Conservation (phyloP, 1,140 invertebrate genomes). For the Cherax destructor region DNA sequence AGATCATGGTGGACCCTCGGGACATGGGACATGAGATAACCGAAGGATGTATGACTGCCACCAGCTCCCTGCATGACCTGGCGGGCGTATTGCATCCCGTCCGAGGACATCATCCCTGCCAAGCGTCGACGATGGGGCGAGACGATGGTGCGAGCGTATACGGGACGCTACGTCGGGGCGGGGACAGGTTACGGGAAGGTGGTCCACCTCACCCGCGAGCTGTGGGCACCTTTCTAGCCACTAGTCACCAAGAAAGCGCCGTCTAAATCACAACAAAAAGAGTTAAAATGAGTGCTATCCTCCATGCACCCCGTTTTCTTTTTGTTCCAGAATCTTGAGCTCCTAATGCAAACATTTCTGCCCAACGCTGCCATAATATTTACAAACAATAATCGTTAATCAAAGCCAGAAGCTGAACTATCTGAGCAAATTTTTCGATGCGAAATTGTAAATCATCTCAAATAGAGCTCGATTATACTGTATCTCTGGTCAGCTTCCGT, state of each 20-base stretch:
- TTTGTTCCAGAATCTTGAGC: not conserved
- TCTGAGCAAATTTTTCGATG: no score
- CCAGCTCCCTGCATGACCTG: slow-evolving; percentile 53
- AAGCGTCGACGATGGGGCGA: not conserved
- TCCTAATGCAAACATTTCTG: no score
- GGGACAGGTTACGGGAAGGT: slow-evolving; percentile 12
- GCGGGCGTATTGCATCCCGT: slow-evolving; percentile 38
- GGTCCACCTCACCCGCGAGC: slow-evolving; percentile 52
- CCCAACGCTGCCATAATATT: not conserved
- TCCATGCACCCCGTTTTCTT: not conserved
- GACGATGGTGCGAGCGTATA: slow-evolving; percentile 46
- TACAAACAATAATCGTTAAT: no score
- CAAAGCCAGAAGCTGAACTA: not conserved
- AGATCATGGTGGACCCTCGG: not conserved
- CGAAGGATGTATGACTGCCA: slow-evolving; percentile 24
- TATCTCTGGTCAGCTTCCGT: not conserved
- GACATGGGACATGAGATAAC: slow-evolving; percentile 1
- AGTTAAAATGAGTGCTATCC: not conserved
- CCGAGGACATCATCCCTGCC: slow-evolving; percentile 28
- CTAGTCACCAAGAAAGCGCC: slow-evolving; percentile 55
- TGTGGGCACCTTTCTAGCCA: slow-evolving; percentile 51
- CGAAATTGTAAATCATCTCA: not conserved
- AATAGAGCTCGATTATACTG: no score
- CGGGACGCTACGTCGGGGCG: slow-evolving; percentile 43
- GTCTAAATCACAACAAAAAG: slow-evolving; percentile 13